Conservation (phyloP, 2,888 invertebrate species). For the Diarsia mendica region DNA sequence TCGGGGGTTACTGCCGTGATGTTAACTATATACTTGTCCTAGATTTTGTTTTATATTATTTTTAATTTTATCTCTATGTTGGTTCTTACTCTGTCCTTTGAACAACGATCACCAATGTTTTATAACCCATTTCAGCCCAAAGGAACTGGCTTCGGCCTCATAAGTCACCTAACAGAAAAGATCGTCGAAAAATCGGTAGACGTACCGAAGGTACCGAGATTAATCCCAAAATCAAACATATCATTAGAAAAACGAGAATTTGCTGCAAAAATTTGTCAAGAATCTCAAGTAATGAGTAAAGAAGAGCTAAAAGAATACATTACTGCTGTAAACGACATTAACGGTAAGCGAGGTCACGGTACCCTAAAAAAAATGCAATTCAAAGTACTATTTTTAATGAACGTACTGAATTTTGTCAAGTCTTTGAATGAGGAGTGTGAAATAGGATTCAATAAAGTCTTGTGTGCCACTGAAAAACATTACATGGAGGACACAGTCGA, state of each 20-base stretch:
- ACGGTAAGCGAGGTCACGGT: too few species aligned
- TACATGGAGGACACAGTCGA: slow-evolving; percentile 9
- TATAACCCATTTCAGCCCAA: slow-evolving; percentile 12
- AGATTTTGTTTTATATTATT: background rate
- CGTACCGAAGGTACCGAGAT: background rate
- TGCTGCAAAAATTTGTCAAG: background rate
- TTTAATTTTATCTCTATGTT: background rate
- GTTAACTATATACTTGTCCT: background rate
- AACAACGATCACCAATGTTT: background rate
- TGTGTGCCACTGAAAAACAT: background rate
- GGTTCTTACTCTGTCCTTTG: slow-evolving; percentile 13
- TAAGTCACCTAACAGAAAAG: background rate
- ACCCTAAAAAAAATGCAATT: background rate
- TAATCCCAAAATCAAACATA: background rate
- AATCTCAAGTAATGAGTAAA: background rate
- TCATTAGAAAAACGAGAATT: background rate
- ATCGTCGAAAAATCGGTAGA: background rate
- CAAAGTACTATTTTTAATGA: slow-evolving; percentile 31
- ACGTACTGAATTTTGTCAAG: slow-evolving; percentile 20
- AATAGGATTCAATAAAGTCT: slow-evolving; percentile 3
- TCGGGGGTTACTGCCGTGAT: background rate
- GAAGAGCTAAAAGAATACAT: too few species aligned
- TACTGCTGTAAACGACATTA: too few species aligned
- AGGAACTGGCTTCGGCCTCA: slow-evolving; percentile 41
- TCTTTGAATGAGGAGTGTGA: slow-evolving; percentile 29